phyloP scores from a whole-genome alignment of 2,113 vertebrate genomes.

The Eubucco bourcierii region DNA sequence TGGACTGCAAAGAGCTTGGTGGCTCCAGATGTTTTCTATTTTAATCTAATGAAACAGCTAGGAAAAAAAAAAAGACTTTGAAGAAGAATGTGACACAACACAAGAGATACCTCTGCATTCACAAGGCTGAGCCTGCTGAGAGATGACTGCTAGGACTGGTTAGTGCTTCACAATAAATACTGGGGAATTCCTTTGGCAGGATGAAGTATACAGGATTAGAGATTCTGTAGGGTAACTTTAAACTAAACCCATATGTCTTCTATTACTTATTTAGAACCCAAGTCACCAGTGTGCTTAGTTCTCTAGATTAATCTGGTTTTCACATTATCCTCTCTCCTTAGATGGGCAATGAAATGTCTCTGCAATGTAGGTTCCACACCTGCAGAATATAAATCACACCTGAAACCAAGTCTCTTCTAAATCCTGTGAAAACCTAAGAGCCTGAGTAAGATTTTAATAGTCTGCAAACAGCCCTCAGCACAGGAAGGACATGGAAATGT shows the following conservation, averaged over 20 bases:
- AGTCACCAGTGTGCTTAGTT: not conserved
- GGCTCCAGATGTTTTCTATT: constrained; percentile 32
- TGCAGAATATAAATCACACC: not conserved
- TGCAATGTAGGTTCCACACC: not conserved
- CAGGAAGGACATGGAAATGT: too few relatives aligned
- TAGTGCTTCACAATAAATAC: not conserved
- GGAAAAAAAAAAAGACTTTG: not conserved
- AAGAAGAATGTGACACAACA: not conserved
- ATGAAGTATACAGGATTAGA: not conserved
- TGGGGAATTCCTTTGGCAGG: constrained; percentile 9
- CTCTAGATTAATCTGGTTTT: not conserved
- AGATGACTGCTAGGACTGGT: not conserved
- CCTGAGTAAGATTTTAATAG: not conserved
- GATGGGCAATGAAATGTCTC: not conserved
- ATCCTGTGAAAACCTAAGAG: not conserved
- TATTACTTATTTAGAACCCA: not conserved
- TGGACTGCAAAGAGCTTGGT: not conserved
- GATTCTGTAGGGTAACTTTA: not conserved
- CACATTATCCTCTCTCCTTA: not conserved
- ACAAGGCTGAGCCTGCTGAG: not conserved
- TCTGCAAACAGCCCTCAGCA: not conserved
- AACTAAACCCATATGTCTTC: not conserved
- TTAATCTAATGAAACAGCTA: not conserved
- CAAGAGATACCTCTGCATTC: not conserved
- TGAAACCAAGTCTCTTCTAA: not conserved